Conservation (phyloP, 2,113 vertebrate genomes). For the Bubo scandiacus region DNA sequence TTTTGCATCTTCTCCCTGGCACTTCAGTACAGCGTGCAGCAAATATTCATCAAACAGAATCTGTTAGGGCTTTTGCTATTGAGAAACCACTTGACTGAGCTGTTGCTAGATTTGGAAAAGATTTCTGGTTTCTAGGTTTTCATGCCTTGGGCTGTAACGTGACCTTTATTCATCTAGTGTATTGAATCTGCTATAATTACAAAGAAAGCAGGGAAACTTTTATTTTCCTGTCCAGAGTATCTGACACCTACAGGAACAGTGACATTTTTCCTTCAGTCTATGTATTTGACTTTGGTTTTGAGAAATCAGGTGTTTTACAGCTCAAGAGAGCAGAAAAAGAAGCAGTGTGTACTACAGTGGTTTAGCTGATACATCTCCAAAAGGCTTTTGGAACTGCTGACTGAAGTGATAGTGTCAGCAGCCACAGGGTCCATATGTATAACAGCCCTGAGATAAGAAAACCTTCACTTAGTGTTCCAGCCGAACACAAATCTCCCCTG, state of each 20-base stretch:
- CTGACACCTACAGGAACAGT: rapidly evolving
- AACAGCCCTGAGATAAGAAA: not conserved
- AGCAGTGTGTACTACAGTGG: not conserved
- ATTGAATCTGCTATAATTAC: not conserved
- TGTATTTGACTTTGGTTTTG: not conserved
- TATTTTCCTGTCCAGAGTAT: not conserved
- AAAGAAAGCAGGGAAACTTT: not conserved
- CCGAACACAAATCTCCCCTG: not conserved
- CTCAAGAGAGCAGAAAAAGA: not conserved
- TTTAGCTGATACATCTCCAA: not conserved
- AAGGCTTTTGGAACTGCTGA: not conserved
- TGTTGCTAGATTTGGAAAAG: not conserved
- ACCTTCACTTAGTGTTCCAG: not conserved
- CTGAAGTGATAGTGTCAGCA: not conserved
- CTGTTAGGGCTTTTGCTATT: not conserved
- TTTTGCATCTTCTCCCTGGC: not conserved
- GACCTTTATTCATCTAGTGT: not conserved
- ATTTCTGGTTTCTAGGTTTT: not conserved
- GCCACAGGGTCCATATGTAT: rapidly evolving
- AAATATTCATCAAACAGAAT: not conserved
- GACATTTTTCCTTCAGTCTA: not conserved
- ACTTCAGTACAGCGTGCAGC: not conserved
- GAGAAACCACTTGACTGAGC: not conserved
- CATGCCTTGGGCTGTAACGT: not conserved
- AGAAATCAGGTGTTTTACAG: not conserved